Evolutionary conservation across 2,888 invertebrate species (phyloP), one percentile per base, ranked within the genome.

Genomic region (Dusona sp.): DNA sequence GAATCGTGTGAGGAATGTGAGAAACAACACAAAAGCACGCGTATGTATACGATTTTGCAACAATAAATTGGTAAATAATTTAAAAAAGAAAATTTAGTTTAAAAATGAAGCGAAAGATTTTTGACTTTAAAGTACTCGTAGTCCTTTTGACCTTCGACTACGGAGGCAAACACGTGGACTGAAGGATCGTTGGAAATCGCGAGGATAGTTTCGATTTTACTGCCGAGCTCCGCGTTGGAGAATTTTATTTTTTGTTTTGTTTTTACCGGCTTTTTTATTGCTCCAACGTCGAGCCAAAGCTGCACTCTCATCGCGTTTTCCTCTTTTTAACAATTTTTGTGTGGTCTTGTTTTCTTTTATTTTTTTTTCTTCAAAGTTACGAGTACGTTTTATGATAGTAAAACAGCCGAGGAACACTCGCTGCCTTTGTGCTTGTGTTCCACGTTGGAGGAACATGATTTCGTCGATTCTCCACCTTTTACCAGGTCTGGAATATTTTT

Each of bases 281-380:
- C 61, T 61, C 61, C 16, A 29, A 61, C 61, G 61, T 61, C 29
- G 61, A 61, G 29, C 61, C 61, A 6, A 61, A 61, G 61, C 61
- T 61, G 61, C 61, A 61, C 25, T 61, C 61, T 61, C 61, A 61
- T 61, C 29, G 29, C 16, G 29, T 61, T 61, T 61, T 29, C 61
- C 16, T 6, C 29, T 29, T 61, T 29, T 29, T 6, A 61, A 61
- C 16, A 61, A 61, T 86, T 87, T 88, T 61, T 29, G 16, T 29
- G 16, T 29, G 3, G 3, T 4, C 29, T 6, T 29, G 13, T 16
- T 1, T 16, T 29, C 9, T 25, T 57, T 11, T 13, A 13, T 48
- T 4, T 19, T 48, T 48, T 48, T 19, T 48, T 48, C 6, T 48
- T 29, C 25, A 3, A 61, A 13, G 61, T 61, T 61, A 61, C 61